Percentiles rank a stretch among this genome's conserved stretches.
These are phyloP conservation scores for Drosophila maculinotata DNA, from an alignment of 2,888 invertebrate species.

Conservation along the genomic window DNA sequence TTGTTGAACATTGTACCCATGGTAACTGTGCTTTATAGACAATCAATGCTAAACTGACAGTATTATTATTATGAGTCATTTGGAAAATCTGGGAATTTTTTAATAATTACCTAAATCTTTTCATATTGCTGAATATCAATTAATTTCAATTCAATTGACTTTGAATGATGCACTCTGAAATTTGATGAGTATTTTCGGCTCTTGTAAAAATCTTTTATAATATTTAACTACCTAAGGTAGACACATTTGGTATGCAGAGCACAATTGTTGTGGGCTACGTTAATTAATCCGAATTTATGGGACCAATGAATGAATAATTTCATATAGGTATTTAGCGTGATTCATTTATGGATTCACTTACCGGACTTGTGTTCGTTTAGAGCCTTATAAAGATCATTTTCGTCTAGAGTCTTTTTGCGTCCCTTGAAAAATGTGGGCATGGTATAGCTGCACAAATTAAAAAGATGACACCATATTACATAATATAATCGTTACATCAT, in stretches of 20 bases:
- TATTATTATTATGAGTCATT: background rate
- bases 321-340: background rate
- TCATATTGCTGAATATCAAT: background rate
- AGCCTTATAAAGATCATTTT: constrained; percentile 91
- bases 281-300: constrained; percentile 17
- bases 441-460: constrained; percentile 88
- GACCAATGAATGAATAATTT: background rate
- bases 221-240: background rate
- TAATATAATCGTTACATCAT: no score
- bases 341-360: constrained; percentile 70
- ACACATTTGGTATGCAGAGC: constrained; percentile 32
- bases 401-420: constrained; percentile 89
- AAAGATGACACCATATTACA: background rate
- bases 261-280: background rate
- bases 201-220: background rate
- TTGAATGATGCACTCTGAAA: background rate
- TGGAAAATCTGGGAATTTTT: no score
- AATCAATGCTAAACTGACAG: background rate
- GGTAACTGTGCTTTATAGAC: background rate
- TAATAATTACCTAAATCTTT: no score
- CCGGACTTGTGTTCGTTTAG: constrained; percentile 89
- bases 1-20: constrained; percentile 6
- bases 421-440: constrained; percentile 91
- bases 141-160: background rate
- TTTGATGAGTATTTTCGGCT: background rate